Conservation (phyloP, 2,113 vertebrate species). For the Antechinus flavipes region DNA sequence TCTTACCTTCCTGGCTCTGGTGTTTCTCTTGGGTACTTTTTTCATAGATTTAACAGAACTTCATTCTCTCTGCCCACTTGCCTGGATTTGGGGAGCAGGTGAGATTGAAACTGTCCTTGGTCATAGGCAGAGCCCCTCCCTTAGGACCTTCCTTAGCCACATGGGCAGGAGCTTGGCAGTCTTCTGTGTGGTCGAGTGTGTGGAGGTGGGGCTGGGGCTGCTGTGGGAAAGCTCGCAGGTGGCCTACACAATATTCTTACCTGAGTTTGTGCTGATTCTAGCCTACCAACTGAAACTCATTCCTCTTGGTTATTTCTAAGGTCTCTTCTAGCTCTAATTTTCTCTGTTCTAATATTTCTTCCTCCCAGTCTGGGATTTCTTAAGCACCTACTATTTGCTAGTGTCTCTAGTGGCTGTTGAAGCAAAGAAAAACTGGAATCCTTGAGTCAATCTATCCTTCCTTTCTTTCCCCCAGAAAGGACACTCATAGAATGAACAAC, state of each 20-base stretch:
- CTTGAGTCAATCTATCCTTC: background rate
- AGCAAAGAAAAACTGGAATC: background rate
- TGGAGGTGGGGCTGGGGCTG: background rate
- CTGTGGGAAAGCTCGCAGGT: background rate
- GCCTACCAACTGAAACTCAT: background rate
- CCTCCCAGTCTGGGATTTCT: background rate
- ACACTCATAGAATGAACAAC: background rate
- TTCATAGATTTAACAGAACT: background rate
- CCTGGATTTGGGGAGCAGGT: background rate
- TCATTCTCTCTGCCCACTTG: background rate
- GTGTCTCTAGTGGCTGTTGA: background rate
- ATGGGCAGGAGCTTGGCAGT: background rate
- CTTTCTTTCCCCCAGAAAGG: background rate
- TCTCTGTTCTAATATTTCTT: no score
- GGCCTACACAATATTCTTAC: background rate
- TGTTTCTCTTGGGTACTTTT: background rate
- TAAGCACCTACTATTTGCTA: background rate
- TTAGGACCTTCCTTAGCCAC: background rate
- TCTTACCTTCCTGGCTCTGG: background rate
- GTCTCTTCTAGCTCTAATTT: no score
- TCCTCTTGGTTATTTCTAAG: background rate
- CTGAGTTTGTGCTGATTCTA: background rate
- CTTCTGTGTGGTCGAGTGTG: background rate
- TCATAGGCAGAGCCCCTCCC: background rate
- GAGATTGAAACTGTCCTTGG: background rate